These are phyloP conservation scores for Onychomys arenicola DNA, from an alignment of 2,797 vertebrate species.

Conservation along the genomic window DNA sequence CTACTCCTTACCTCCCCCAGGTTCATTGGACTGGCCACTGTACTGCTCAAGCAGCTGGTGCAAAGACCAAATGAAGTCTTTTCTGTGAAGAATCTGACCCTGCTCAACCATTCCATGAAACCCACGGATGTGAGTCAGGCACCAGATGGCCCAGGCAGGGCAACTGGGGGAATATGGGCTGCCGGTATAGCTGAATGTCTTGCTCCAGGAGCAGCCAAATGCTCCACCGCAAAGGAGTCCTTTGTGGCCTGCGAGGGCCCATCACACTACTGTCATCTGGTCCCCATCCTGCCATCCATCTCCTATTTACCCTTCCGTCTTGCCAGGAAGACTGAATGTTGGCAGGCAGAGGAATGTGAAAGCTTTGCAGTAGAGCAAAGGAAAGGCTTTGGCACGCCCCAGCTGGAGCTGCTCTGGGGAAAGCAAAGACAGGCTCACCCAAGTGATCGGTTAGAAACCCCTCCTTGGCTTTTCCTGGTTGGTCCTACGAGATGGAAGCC, in stretches of 20 bases:
- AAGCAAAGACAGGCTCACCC: neutral
- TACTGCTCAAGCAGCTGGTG: conserved; percentile 69
- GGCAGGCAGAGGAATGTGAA: neutral
- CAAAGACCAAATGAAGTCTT: conserved; percentile 41
- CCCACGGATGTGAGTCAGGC: conserved; percentile 78
- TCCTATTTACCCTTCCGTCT: neutral
- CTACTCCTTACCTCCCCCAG: conserved; percentile 55
- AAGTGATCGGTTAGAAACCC: neutral
- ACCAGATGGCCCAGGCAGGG: neutral
- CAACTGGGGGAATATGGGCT: neutral
- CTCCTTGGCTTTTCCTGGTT: neutral
- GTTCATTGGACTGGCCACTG: conserved; percentile 74
- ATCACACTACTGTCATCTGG: neutral
- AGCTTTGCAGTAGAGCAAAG: neutral
- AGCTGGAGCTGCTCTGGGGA: neutral
- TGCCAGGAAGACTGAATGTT: neutral
- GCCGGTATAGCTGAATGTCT: neutral
- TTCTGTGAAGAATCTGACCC: conserved; percentile 64
- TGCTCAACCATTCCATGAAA: conserved; percentile 66
- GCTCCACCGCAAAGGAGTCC: neutral
- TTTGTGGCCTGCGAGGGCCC: neutral
- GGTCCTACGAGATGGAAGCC: neutral
- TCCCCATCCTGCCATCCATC: neutral
- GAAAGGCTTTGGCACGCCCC: neutral
- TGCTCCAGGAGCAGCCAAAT: neutral